Base-by-base conservation (phyloP, 1,140 invertebrate genomes). In the Octopus sinensis region DNA sequence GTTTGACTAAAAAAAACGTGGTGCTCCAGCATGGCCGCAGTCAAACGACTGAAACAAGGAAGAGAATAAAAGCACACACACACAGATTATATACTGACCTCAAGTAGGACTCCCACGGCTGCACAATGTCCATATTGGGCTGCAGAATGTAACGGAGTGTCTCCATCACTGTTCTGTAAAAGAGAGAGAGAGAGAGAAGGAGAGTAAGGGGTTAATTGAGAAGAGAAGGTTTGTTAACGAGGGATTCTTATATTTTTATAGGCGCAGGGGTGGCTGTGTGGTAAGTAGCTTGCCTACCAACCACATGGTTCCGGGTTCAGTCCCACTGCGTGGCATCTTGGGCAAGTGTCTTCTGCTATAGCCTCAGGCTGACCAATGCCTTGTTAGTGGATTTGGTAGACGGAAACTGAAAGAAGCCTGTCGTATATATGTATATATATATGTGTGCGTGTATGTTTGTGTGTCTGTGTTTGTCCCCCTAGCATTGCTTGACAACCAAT, bases 81-180 rank as follows among this genome's bases (percentile, higher is more conserved):
- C n/a, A n/a, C n/a, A n/a, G n/a, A n/a, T 54, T 17, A n/a, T 4
- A 7, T 10, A 82, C 81, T 84, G 83, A 91, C 91, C 88, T 91
- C 86, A 80, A 99, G 91, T 83, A 99, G 93, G 86, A 96, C 93
- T 54, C 93, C 93, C 77, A 98, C 95, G n/a, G 97, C 96, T 81
- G 94, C 93, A 78, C 94, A 95, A 89, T 98, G 96, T 9, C 97
- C 97, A 91, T 97, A 97, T 90, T 99, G 97, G 79, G 97, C 95
- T 1, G 97, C 97, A 89, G 95, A 96, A 88, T 98, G 96, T 83
- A 99, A 92, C 13, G 97, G 95, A 51, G 97, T 98, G 90, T 99
- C 97, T 86, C 96, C 95, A 90, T 96, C 95, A 87, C 95, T 94
- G 79, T 97, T 98, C 95, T 97, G 93, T 71, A 77, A 77, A 10